phyloP scores from a whole-genome alignment of 2,888 invertebrate genomes.

The Biston betularia region DNA sequence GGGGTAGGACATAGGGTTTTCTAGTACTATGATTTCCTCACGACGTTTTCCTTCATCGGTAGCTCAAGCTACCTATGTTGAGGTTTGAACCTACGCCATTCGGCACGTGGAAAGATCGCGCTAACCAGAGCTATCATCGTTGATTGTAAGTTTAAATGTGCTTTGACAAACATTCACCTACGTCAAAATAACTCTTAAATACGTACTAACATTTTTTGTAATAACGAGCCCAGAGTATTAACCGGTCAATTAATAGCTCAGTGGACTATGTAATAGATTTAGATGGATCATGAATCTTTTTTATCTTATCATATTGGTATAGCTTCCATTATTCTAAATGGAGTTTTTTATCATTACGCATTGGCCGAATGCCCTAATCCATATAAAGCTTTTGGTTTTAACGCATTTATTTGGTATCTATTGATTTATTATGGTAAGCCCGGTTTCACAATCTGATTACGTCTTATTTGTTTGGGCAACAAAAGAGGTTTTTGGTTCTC shows the following conservation, averaged over 20 bases:
- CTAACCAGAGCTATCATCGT: too few species aligned
- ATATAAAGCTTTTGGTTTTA: constrained; percentile 10
- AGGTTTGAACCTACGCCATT: too few species aligned
- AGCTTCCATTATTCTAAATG: constrained; percentile 31
- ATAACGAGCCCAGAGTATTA: neutral
- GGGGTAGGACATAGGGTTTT: too few species aligned
- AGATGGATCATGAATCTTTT: constrained; percentile 5
- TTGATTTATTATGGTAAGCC: constrained; percentile 10
- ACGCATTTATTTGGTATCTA: constrained; percentile 10
- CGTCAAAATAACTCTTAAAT: too few species aligned
- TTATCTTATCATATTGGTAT: constrained; percentile 27
- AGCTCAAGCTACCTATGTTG: too few species aligned
- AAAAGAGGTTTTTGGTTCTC: neutral
- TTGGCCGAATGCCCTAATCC: constrained; percentile 23
- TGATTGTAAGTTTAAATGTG: too few species aligned
- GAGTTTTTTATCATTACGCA: constrained; percentile 29
- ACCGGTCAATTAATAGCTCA: neutral
- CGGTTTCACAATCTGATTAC: neutral
- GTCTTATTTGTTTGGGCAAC: constrained; percentile 2
- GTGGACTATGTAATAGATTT: constrained; percentile 1
- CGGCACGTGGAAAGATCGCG: too few species aligned
- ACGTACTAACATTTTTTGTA: neutral
- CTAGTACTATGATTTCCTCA: too few species aligned
- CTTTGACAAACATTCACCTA: too few species aligned
- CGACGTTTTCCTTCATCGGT: too few species aligned